Evolutionary conservation across 2,113 vertebrate genomes (phyloP), one percentile per base, ranked within the genome.

Genomic region (Heterotilapia buettikoferi): DNA sequence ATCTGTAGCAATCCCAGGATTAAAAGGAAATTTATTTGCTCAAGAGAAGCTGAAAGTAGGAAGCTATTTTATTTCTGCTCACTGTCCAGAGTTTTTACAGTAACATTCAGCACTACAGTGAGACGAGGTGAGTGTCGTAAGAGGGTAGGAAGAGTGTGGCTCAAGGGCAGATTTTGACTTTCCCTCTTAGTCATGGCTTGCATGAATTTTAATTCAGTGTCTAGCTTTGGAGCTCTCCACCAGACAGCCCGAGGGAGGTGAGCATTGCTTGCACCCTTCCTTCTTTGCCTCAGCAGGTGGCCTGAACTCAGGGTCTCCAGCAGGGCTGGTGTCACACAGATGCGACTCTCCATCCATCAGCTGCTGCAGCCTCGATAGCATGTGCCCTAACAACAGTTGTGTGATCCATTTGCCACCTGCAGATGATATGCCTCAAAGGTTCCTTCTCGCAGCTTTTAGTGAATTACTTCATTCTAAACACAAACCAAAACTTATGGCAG

Each of bases 191-290:
- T 92, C 91, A 87, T 26, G 21, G 82, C 83, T 82, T 84, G 82
- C 91, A 95, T 94, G 92, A 82, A 93, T 94, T 92, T 93, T 76
- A 81, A 89, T 83, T 61, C 78, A 56, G 85, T 33, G 83, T 92
- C 90, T 94, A 81, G 87, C 80, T 86, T 66, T 68, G 85, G 61
- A n/a, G 5, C 76, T 78, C 80, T 90, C 91, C 93, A 81, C 84
- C 45, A 36, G 85, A 90, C 88, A 85, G 40, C 87, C 61, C 9
- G 76, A 89, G 92, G 83, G 61, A 71, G 86, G 71, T 16, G 84
- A 76, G 10, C 40, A 59, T 80, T 54, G 79, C 50, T 38, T 90
- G 89, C 90, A 88, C 73, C 40, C 78, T 73, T 80, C 57, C 38
- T 81, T 87, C 68, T 56, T 78, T 52, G 33, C 83, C 85, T 81